Evolutionary conservation across 2,113 vertebrate genomes (phyloP), one percentile per base, ranked within the genome.

Genomic region (Platysternon megacephalum): DNA sequence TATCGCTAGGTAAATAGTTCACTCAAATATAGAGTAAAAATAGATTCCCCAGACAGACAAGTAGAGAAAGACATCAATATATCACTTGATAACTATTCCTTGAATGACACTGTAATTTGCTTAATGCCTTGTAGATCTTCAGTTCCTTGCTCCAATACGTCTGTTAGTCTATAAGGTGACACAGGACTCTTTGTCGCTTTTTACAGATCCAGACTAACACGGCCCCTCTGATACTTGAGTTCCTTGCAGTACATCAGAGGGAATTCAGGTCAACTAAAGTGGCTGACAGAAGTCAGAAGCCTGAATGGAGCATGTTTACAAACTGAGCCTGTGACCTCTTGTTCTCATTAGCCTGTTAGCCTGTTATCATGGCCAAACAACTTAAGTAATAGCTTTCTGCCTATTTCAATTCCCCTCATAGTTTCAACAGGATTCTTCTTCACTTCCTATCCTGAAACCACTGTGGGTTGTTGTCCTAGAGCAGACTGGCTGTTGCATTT

Each of bases 1-100:
- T 32, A 76, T 8, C 82, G 58, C 82, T 90, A 88, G 95, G 90
- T 51, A 95, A 91, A 97, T 76, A 87, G 79, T 46, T 86, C 91
- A 5, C 68, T 94, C 51, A 53, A 87, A 48, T 78, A 68, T 9
- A 76, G 58, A 82, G 32, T 3, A 1, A 85, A 51, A 81, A 86
- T 35, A 4, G 28, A 72, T 85, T 85, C 58, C 79, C 68, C 76
- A 14, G 86, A 90, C 68, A 91, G 95, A 65, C 93, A 81, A 81
- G 24, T 3, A 22, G 79, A 4, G 0, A 91, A 81, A 91, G 82
- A 81, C 65, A 61, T 61, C 6, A 17, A 68, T 68, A 9, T 4
- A 84, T 8, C 1, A 0, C 44, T 79, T 58, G 29, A 39, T 85
- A 58, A 87, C 22, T 86, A 90, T 78, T 86, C 79, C 84, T 82